These are phyloP conservation scores for Pristionchus arcanus DNA, from an alignment of 2,888 invertebrate species.

Conservation along the genomic window DNA sequence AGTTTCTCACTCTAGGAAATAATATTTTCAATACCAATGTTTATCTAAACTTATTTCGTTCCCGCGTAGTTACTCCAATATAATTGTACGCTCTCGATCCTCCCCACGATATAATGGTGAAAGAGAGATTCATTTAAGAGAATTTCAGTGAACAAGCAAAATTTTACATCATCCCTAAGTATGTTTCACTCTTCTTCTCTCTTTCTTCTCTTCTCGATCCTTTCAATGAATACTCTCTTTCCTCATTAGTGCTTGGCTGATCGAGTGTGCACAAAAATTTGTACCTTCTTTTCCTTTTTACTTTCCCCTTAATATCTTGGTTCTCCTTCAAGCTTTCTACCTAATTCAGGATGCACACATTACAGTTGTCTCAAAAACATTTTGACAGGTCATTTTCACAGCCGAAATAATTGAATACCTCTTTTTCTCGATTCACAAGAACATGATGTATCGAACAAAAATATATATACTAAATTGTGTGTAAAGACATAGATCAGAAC, in stretches of 20 bases:
- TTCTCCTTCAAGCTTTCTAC: not conserved
- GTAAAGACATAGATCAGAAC: too few relatives aligned
- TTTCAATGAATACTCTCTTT: not conserved
- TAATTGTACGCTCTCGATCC: not conserved
- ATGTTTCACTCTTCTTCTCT: not conserved
- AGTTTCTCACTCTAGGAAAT: not conserved
- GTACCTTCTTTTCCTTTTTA: not conserved
- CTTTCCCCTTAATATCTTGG: not conserved
- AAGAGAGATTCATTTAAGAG: not conserved
- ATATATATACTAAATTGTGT: too few relatives aligned
- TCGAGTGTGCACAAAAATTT: not conserved
- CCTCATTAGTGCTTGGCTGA: constrained; percentile 31
- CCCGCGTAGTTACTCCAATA: not conserved
- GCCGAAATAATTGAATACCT: too few relatives aligned
- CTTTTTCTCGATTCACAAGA: too few relatives aligned
- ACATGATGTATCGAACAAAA: too few relatives aligned
- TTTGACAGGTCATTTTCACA: too few relatives aligned
- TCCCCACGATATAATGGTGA: too few relatives aligned
- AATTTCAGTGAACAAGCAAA: not conserved
- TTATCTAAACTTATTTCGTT: not conserved
- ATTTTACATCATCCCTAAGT: not conserved
- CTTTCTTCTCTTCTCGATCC: not conserved
- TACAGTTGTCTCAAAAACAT: too few relatives aligned
- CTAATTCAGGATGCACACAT: too few relatives aligned
- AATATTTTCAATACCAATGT: not conserved